Conservation (phyloP, 37 sponge, comb jelly and placozoan species). For the Axinella damicornis region DNA sequence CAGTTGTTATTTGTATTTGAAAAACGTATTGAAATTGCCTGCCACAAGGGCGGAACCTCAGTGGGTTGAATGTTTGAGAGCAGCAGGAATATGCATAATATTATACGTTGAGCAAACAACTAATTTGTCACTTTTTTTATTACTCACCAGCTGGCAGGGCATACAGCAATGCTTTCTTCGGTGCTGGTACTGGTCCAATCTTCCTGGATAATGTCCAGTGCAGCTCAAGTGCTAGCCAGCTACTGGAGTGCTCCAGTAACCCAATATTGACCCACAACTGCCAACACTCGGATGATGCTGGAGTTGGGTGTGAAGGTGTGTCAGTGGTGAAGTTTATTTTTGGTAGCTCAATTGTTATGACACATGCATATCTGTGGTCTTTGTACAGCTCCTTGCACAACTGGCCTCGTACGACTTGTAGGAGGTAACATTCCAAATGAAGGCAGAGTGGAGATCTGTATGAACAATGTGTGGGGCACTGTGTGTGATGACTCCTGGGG, state of each 20-base stretch:
- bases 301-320: neutral
- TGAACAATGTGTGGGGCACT: slow-evolving; percentile 5
- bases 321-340: neutral
- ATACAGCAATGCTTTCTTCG: slow-evolving; percentile 6
- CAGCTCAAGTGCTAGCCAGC: neutral
- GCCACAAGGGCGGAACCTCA: too few species aligned
- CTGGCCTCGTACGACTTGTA: neutral
- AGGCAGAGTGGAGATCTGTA: neutral
- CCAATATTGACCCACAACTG: neutral
- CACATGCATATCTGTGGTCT: too few species aligned
- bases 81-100: too few species aligned
- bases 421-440: slow-evolving; percentile 11
- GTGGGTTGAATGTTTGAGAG: too few species aligned
- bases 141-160: too few species aligned
- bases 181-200: slow-evolving; percentile 19
- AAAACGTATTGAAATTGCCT: too few species aligned
- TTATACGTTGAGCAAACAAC: too few species aligned
- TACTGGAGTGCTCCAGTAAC: neutral
- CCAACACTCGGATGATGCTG: slow-evolving; percentile 16
- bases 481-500: neutral
- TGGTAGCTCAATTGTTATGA: too few species aligned
- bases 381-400: too few species aligned
- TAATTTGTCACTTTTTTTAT: too few species aligned
- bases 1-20: too few species aligned
- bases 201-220: slow-evolving; percentile 21